Percentiles rank a stretch among this genome's conserved stretches.
Evolutionary conservation across 2,888 invertebrate genomes (phyloP).

Genomic region (Leptinotarsa juncta): DNA sequence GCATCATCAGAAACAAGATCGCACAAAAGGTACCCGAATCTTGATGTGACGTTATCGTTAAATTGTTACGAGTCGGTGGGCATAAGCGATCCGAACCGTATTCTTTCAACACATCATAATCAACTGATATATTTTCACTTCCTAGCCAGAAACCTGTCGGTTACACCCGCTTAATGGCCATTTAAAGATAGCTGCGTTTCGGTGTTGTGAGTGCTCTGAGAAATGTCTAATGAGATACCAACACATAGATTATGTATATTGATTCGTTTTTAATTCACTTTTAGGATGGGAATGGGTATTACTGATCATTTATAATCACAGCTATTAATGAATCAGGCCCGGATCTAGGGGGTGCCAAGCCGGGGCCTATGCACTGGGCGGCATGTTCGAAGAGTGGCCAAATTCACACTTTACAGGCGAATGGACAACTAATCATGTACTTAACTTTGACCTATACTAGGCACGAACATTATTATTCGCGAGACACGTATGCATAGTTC

Average conservation of each 20-base stretch:
- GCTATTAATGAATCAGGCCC: too few species aligned
- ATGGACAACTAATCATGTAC: too few species aligned
- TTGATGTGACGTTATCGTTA: conserved; percentile 26
- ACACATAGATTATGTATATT: neutral
- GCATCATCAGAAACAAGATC: conserved; percentile 11
- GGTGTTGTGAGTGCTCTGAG: neutral
- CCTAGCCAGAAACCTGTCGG: conserved; percentile 22
- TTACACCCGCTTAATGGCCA: conserved; percentile 18
- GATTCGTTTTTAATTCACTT: neutral
- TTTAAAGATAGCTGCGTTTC: neutral
- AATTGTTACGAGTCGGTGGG: conserved; percentile 29
- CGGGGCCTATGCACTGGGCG: too few species aligned
- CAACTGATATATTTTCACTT: conserved; percentile 28
- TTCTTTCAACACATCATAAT: conserved; percentile 22
- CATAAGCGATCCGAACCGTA: conserved; percentile 13
- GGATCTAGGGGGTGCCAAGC: too few species aligned
- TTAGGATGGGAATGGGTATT: too few species aligned
- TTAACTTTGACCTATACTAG: too few species aligned
- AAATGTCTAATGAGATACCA: neutral
- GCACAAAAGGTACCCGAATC: conserved; percentile 6
- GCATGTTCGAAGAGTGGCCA: too few species aligned
- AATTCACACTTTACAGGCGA: too few species aligned
- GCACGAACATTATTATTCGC: too few species aligned
- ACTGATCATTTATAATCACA: too few species aligned
- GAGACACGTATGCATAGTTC: too few species aligned